Evolutionary conservation across 2,888 invertebrate species (phyloP), one percentile per base, ranked within the genome.

Genomic region (Alloplasta piceator): DNA sequence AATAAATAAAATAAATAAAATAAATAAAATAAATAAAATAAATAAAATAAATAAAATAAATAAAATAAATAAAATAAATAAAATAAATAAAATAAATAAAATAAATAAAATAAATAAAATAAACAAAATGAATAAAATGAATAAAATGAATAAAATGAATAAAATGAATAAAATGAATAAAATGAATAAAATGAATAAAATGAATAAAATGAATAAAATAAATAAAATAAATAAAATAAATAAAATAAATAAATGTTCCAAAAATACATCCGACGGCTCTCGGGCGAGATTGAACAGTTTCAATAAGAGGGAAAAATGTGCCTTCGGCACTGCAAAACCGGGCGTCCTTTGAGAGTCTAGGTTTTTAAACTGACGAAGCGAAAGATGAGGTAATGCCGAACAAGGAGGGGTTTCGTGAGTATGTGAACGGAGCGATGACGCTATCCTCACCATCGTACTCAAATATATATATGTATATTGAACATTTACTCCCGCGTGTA

Each of bases 311-410:
- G 78, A 74, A 70, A 83, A 26, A 26, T 26, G 3, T 88, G 88
- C 61, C 88, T 87, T 89, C 88, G 87, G 85, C 88, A 75, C 85
- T 84, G 26, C 26, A 68, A 78, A 88, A 89, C 82, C 84, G 78
- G 86, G 48, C 83, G 86, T 85, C 86, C 88, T 88, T 87, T 87
- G 63, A 75, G 78, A 52, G 77, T 72, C 78, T 58, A 81, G 73
- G 50, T 60, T 56, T 66, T 75, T 46, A 12, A 50, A 67, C 60
- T 58, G 60, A 73, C 52, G 72, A 67, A 68, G 68, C 79, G 55
- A 60, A 26, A 39, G 70, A 83, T 80, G 83, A 77, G 84, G 85
- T 83, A 83, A 82, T 43, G 77, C 76, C 48, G 63, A 26, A 52
- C 38, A 46, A 26, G 72, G 39, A 60, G 63, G 63, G 67, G 60